Evolutionary conservation across 2,888 invertebrate species (phyloP).

Genomic region (Drosophila mimica): DNA sequence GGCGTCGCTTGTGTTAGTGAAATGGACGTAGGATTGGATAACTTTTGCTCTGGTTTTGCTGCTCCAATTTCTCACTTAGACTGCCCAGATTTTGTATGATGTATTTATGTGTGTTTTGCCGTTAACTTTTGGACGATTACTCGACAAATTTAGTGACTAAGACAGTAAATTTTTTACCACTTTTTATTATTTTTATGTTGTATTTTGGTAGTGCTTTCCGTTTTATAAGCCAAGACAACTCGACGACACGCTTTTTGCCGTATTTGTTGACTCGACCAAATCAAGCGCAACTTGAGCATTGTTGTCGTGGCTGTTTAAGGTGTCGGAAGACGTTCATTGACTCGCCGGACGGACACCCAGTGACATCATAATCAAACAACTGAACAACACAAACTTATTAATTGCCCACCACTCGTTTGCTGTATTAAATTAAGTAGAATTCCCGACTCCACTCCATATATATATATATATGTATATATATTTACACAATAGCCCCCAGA

Average conservation of each 20-base stretch:
- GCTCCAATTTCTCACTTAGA: slow-evolving; percentile 36
- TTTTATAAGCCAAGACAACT: slow-evolving; percentile 54
- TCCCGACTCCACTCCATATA: slow-evolving; percentile 7
- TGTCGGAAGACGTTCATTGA: slow-evolving; percentile 77
- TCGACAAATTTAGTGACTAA: slow-evolving; percentile 43
- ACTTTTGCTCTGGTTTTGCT: slow-evolving; percentile 19
- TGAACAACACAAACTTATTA: slow-evolving; percentile 29
- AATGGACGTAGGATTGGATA: slow-evolving; percentile 35
- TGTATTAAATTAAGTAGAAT: slow-evolving; percentile 22
- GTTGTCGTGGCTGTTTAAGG: slow-evolving; percentile 59
- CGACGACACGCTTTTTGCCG: slow-evolving; percentile 55
- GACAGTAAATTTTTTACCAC: slow-evolving; percentile 21
- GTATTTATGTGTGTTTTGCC: slow-evolving; percentile 22
- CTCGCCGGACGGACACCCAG: slow-evolving; percentile 51
- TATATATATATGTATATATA: background rate
- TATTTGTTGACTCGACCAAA: slow-evolving; percentile 41
- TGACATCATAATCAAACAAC: slow-evolving; percentile 71
- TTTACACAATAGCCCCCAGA: slow-evolving; percentile 9
- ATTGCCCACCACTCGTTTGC: slow-evolving; percentile 36
- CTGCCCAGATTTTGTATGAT: background rate
- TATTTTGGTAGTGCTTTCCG: slow-evolving; percentile 54
- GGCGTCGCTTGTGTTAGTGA: slow-evolving; percentile 40
- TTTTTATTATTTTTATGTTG: slow-evolving; percentile 13
- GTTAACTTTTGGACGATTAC: slow-evolving; percentile 47
- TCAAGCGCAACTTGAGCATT: slow-evolving; percentile 54